Conservation (phyloP, 2,797 vertebrate species). For the Clarias fuscus region DNA sequence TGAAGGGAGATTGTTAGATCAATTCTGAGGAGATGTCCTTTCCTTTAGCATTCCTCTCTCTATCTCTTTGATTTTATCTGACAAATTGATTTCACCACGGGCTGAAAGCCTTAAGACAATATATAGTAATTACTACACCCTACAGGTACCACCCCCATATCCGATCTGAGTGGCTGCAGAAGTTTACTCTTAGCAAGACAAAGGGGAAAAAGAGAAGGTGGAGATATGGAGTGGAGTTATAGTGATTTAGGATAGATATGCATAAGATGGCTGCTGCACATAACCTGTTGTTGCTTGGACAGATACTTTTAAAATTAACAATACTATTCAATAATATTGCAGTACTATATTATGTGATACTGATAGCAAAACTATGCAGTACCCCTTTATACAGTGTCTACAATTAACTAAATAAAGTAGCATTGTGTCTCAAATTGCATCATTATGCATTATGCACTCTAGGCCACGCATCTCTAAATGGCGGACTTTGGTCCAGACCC, state of each 20-base stretch:
- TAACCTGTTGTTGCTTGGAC: not conserved
- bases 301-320: not conserved
- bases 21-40: conserved; percentile 42
- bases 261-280: not conserved
- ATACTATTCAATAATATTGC: not conserved
- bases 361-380: too few relatives aligned
- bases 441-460: not conserved
- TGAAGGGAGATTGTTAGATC: conserved; percentile 44
- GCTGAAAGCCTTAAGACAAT: conserved; percentile 67
- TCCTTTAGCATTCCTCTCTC: conserved; percentile 51
- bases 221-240: not conserved
- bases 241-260: not conserved
- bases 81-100: conserved; percentile 70
- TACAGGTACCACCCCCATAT: conserved; percentile 7
- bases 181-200: not conserved
- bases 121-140: conserved; percentile 51
- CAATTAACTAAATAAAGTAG: not conserved
- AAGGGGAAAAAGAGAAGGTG: not conserved
- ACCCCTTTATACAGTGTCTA: not conserved
- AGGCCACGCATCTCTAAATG: not conserved
- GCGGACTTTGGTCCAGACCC: too few relatives aligned
- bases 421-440: not conserved
- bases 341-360: not conserved
- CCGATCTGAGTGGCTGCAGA: conserved; percentile 12
- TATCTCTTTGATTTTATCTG: conserved; percentile 70